Evolutionary conservation across 2,797 vertebrate genomes (phyloP).

Genomic region (Hoplostethus mediterraneus): DNA sequence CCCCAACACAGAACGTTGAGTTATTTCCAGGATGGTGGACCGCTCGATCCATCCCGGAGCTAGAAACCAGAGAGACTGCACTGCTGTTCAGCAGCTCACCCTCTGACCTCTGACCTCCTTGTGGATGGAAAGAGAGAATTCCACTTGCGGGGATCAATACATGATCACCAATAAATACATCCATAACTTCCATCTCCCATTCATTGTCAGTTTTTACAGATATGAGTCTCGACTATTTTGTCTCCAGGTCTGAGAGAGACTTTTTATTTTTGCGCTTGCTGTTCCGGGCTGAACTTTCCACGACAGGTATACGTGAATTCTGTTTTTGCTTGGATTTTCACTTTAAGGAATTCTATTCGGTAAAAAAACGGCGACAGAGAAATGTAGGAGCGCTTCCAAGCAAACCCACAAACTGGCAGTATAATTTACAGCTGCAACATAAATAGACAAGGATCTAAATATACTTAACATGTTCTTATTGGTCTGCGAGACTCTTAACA

Average conservation of each 20-base stretch:
- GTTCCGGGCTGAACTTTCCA: constrained; percentile 40
- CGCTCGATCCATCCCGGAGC: too few relatives aligned
- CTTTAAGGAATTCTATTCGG: constrained; percentile 53
- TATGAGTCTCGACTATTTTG: constrained; percentile 17
- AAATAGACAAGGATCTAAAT: constrained; percentile 44
- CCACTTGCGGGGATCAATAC: too few relatives aligned
- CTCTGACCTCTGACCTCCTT: constrained; percentile 18
- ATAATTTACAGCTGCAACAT: constrained; percentile 62
- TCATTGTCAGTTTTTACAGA: background rate
- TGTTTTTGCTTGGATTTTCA: constrained; percentile 53
- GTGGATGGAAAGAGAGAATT: background rate
- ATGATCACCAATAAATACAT: too few relatives aligned
- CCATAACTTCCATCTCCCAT: too few relatives aligned
- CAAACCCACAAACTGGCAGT: constrained; percentile 32
- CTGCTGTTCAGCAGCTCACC: background rate
- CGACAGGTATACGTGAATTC: constrained; percentile 47
- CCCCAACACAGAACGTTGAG: constrained; percentile 17
- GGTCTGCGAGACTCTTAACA: background rate
- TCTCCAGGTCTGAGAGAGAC: constrained; percentile 14
- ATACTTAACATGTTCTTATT: constrained; percentile 31
- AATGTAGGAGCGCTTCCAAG: constrained; percentile 44
- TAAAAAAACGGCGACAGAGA: constrained; percentile 49
- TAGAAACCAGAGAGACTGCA: background rate
- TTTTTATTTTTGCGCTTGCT: constrained; percentile 5
- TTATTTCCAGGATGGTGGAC: background rate